phyloP scores from a whole-genome alignment of 2,888 invertebrate genomes.

The Lithophane socia region DNA sequence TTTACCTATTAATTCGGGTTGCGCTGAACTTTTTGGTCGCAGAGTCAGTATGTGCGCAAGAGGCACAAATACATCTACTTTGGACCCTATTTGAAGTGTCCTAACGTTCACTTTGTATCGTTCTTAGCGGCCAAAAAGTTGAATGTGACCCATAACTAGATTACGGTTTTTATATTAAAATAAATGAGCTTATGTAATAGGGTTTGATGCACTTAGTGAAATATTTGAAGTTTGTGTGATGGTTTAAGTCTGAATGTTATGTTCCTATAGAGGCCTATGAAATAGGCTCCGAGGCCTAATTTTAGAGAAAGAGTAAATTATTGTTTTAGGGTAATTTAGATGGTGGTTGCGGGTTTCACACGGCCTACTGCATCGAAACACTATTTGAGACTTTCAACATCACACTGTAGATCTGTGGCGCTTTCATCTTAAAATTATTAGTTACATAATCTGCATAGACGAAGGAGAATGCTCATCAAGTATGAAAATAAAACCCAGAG shows the following conservation, averaged over 20 bases:
- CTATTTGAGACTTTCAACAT: constrained; percentile 30
- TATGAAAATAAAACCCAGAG: too few relatives aligned
- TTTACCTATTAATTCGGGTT: constrained; percentile 28
- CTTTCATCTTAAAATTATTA: constrained; percentile 27
- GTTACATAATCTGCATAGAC: constrained; percentile 11
- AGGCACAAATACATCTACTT: neutral
- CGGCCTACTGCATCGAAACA: constrained; percentile 49
- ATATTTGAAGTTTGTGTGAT: constrained; percentile 60
- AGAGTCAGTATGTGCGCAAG: neutral
- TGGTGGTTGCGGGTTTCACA: constrained; percentile 25
- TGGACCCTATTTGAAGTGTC: neutral
- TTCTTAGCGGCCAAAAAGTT: constrained; percentile 10
- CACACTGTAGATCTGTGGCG: constrained; percentile 35
- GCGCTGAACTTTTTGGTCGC: constrained; percentile 26
- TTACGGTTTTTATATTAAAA: constrained; percentile 55
- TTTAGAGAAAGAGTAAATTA: constrained; percentile 52
- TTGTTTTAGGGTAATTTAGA: constrained; percentile 55
- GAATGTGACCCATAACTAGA: constrained; percentile 29
- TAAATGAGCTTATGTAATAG: constrained; percentile 67
- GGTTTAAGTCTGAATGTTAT: constrained; percentile 63
- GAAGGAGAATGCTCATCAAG: neutral
- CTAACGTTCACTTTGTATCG: constrained; percentile 1
- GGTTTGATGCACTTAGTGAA: constrained; percentile 59
- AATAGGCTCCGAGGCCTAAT: constrained; percentile 60
- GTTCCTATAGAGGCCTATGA: constrained; percentile 68